Evolutionary conservation across 2,888 invertebrate genomes (phyloP).

Genomic region (Pilophorus perplexus): DNA sequence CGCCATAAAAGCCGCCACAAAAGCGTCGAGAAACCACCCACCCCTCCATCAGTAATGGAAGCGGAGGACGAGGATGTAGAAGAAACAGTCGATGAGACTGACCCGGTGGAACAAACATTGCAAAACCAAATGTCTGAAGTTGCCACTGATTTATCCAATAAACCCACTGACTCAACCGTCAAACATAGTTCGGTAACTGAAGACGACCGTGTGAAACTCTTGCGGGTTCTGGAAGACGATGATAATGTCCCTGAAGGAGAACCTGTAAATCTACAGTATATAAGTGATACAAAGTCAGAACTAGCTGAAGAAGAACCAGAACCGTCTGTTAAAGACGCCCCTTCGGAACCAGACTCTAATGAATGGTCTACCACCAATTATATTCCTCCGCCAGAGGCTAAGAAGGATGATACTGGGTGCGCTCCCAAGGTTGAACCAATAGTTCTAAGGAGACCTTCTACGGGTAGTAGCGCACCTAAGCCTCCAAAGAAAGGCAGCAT

Average conservation of each 20-base stretch:
- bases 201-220: constrained; percentile 38
- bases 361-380: constrained; percentile 22
- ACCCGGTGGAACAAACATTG: constrained; percentile 42
- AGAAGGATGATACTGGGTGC: constrained; percentile 3
- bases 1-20: constrained; percentile 50
- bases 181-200: constrained; percentile 19
- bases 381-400: constrained; percentile 27
- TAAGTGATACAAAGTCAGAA: not conserved
- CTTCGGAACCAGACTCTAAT: not conserved
- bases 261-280: no score
- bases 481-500: constrained; percentile 79
- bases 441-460: constrained; percentile 42
- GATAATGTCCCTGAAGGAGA: constrained; percentile 27
- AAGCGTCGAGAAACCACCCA: constrained; percentile 49
- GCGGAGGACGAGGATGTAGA: constrained; percentile 50
- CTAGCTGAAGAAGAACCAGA: not conserved
- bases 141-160: constrained; percentile 43
- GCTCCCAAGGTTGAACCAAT: constrained; percentile 42
- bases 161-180: constrained; percentile 1
- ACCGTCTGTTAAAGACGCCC: not conserved
- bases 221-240: constrained; percentile 44
- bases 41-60: constrained; percentile 51
- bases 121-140: constrained; percentile 49
- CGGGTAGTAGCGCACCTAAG: constrained; percentile 48
- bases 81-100: constrained; percentile 40